These are phyloP conservation scores for Gallinago undulata DNA, from an alignment of 2,113 vertebrate species.

Conservation along the genomic window DNA sequence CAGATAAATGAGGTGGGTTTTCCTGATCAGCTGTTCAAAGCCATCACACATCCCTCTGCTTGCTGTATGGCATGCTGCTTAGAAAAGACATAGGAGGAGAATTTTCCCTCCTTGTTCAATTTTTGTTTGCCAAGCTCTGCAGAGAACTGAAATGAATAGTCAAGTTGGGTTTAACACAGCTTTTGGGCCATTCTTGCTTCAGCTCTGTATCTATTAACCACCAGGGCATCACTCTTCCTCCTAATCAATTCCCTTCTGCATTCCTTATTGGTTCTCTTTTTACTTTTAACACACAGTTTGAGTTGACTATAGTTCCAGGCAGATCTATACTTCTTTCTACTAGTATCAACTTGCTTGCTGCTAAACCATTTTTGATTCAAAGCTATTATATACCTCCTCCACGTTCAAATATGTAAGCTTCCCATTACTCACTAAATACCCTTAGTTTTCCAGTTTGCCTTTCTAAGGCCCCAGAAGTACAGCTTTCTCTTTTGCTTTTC, in stretches of 20 bases:
- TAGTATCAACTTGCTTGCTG: not conserved
- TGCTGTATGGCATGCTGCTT: not conserved
- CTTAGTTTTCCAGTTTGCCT: not conserved
- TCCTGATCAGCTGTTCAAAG: not conserved
- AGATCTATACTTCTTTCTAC: not conserved
- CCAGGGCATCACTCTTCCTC: not conserved
- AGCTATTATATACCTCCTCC: not conserved
- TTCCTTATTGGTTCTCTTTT: not conserved
- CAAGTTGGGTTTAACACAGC: not conserved
- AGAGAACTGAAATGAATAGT: not conserved
- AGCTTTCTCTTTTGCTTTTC: not conserved
- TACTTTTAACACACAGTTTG: not conserved
- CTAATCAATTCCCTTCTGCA: not conserved
- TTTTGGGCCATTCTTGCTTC: not conserved
- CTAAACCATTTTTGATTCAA: not conserved
- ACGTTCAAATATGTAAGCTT: not conserved
- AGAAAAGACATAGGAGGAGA: not conserved
- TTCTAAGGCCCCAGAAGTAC: not conserved
- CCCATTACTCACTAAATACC: not conserved
- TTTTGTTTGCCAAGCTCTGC: constrained; percentile 11
- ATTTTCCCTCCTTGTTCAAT: not conserved
- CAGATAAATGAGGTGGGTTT: not conserved
- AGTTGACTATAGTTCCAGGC: not conserved
- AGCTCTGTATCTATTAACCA: not conserved
- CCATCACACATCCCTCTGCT: not conserved